Base-by-base conservation (phyloP, 2,888 invertebrate species). In the Drosophila maculinotata region DNA sequence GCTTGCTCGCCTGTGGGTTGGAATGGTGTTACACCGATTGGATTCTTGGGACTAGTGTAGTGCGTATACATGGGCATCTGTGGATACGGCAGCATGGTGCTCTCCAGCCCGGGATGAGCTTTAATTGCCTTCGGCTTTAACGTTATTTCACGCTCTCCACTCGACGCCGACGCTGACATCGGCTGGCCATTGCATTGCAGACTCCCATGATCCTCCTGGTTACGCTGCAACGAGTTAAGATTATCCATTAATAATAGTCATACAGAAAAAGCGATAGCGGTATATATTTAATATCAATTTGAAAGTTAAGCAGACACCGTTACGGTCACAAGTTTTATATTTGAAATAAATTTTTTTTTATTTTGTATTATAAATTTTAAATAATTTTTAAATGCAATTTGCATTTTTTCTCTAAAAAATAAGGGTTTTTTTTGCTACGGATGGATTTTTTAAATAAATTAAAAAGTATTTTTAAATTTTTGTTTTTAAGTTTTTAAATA, bases 41-140 rank as follows among this genome's bases (percentile, higher is more conserved):
- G 97, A 92, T 96, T 97, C 48, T 95, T 94, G 52, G 95, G 95
- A 73, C 95, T 94, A 81, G 93, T 93, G 89, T 94, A 95, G 79
- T 85, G 88, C 64, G 94, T 94, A 72, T 93, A 92, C 73, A 94
- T 87, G 60, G 90, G 86, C 75, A 90, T 89, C 75, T 90, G 91
- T 49, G 91, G 89, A 73, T 91, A 91, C 54, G 80, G 89, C 57
- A 91, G 80, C 69, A 90, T 89, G 63, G 81, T 89, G 70, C 91
- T 92, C 84, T 94, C 94, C 58, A 92, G 91, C 58, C 93, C 92
- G 71, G 93, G 91, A 72, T 90, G 89, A 36, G 95, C 95, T 93
- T 97, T 97, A 67, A 98, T 97, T 15, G 98, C 97, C 91, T 97
- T 98, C 25, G 98, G 97, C 76, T 97, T 94, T 82, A 95, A 94